Conservation (phyloP, 2,888 invertebrate genomes). For the Tetranychus truncatus region DNA sequence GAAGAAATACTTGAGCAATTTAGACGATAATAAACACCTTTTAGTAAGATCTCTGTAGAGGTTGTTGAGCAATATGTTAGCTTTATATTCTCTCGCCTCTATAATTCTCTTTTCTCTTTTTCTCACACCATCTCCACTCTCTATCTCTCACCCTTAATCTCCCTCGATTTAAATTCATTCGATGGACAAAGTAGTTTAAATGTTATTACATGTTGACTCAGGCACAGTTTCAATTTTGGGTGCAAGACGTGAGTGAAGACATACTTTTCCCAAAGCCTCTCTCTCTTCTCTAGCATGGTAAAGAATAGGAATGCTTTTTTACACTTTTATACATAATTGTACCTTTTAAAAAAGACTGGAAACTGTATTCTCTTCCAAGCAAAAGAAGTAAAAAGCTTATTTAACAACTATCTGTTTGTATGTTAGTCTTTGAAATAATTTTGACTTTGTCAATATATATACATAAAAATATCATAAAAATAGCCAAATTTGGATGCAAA, state of each 20-base stretch:
- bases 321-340: background rate
- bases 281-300: background rate
- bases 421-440: background rate
- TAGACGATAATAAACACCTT: background rate
- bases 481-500: slow-evolving; percentile 1
- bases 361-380: slow-evolving; percentile 1
- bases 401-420: background rate
- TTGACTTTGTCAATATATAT: background rate
- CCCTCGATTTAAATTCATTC: background rate
- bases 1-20: background rate
- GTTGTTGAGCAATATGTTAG: background rate
- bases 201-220: background rate
- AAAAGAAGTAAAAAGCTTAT: background rate
- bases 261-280: background rate
- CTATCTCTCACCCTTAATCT: slow-evolving; percentile 10
- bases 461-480: background rate
- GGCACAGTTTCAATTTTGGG: background rate
- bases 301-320: background rate
- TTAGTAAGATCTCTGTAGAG: background rate
- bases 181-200: background rate
- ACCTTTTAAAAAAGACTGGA: background rate
- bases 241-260: background rate
- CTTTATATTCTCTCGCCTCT: background rate
- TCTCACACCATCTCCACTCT: background rate
- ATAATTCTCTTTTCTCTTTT: too few species aligned